phyloP scores from a whole-genome alignment of 1,140 invertebrate species.

The Muscidifurax raptorellus region DNA sequence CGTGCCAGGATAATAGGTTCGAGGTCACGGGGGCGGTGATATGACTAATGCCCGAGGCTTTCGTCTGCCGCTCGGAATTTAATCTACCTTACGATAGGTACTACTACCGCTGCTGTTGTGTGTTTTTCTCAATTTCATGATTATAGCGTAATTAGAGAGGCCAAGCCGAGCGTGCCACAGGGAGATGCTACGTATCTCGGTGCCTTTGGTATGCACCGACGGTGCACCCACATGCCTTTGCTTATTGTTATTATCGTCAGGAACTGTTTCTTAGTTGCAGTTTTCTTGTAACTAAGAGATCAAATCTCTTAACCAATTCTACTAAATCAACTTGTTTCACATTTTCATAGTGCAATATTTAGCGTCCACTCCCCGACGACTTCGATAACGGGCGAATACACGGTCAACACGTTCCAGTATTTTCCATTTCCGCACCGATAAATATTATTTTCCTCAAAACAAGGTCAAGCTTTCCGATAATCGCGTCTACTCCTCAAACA shows the following conservation, averaged over 20 bases:
- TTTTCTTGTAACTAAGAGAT: neutral
- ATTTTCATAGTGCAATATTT: no score
- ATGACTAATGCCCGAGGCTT: conserved; percentile 27
- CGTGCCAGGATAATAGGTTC: neutral
- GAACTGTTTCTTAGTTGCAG: neutral
- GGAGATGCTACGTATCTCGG: neutral
- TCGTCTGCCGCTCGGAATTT: conserved; percentile 12
- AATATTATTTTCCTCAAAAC: neutral
- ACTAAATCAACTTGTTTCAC: no score
- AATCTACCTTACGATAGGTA: conserved; percentile 22
- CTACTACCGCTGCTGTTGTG: neutral
- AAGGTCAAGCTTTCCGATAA: conserved; percentile 19
- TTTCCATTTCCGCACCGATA: no score
- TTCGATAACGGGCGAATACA: no score
- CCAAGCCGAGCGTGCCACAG: neutral
- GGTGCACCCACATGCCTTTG: neutral
- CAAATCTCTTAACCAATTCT: no score
- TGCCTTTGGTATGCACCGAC: neutral
- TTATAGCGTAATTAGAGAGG: conserved; percentile 42
- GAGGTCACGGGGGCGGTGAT: conserved; percentile 10
- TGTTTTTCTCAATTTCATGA: conserved; percentile 43
- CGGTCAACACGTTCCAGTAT: no score
- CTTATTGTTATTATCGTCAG: neutral
- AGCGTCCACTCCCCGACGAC: no score
- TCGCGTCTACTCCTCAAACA: neutral